Percentiles rank a stretch among this genome's conserved stretches.
These are phyloP conservation scores for Lamellibrachia luymesi DNA, from an alignment of 1,140 invertebrate genomes.

Conservation along the genomic window DNA sequence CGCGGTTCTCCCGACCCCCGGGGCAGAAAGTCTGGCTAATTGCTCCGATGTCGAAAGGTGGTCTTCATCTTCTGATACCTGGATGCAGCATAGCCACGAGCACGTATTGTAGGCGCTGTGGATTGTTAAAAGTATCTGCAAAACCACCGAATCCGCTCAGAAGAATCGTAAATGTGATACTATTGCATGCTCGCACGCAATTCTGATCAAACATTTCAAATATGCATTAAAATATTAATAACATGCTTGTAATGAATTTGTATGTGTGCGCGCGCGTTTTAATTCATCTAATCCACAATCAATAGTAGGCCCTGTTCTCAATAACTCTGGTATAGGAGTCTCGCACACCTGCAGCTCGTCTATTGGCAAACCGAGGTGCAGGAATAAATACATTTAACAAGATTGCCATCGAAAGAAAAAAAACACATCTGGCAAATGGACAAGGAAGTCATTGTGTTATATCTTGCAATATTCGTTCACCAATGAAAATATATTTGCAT, in stretches of 20 bases:
- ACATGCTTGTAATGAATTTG: background rate
- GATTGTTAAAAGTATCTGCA: background rate
- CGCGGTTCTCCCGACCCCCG: background rate
- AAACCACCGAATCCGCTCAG: background rate
- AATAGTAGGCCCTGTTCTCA: too few relatives aligned
- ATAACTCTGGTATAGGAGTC: background rate
- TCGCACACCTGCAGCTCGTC: background rate
- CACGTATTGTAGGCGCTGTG: background rate
- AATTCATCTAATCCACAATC: background rate
- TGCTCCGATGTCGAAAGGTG: background rate
- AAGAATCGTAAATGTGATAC: background rate
- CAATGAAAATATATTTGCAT: too few relatives aligned
- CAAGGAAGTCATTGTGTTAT: too few relatives aligned
- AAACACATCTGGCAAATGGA: too few relatives aligned
- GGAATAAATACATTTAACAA: too few relatives aligned
- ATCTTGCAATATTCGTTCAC: too few relatives aligned
- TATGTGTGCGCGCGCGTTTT: background rate
- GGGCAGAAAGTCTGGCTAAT: background rate
- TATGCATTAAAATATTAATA: background rate
- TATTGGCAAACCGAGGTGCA: too few relatives aligned
- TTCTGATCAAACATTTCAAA: background rate
- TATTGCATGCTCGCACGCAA: background rate
- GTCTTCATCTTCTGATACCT: background rate
- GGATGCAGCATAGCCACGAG: background rate
- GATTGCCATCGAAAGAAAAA: too few relatives aligned